Evolutionary conservation across 2,888 invertebrate genomes (phyloP).

Genomic region (Trichopoda pennipes): DNA sequence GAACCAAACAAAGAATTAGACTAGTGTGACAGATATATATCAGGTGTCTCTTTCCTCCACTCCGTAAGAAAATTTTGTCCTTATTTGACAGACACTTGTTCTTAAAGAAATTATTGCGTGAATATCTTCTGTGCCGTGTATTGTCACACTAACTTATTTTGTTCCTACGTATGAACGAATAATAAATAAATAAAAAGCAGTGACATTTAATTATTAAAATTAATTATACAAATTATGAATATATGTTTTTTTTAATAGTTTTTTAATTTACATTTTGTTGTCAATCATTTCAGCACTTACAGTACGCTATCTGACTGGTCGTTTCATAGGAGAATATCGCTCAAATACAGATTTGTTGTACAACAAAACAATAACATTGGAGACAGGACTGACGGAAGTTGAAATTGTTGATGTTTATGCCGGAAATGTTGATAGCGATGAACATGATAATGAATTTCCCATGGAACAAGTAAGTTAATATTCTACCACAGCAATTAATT

Average conservation of each 20-base stretch:
- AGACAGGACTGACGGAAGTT: slow-evolving; percentile 85
- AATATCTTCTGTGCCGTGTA: background rate
- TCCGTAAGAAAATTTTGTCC: too few species aligned
- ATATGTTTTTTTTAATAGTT: background rate
- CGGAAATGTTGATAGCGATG: slow-evolving; percentile 81
- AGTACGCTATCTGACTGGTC: slow-evolving; percentile 88
- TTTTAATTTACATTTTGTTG: slow-evolving; percentile 69
- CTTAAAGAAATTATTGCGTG: too few species aligned
- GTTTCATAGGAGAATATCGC: slow-evolving; percentile 91
- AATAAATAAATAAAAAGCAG: background rate
- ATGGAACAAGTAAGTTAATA: slow-evolving; percentile 82
- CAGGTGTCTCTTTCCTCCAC: too few species aligned
- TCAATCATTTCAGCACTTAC: slow-evolving; percentile 86
- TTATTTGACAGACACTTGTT: too few species aligned
- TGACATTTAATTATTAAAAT: background rate
- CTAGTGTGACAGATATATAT: too few species aligned
- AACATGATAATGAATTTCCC: slow-evolving; percentile 82
- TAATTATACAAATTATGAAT: background rate
- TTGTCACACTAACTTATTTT: background rate
- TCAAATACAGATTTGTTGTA: slow-evolving; percentile 91
- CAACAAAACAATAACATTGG: slow-evolving; percentile 86
- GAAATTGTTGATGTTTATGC: slow-evolving; percentile 91
- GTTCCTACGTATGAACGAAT: background rate
- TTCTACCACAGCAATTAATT: background rate
- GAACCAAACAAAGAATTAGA: too few species aligned